phyloP scores from a whole-genome alignment of 2,888 invertebrate species.

The Pristionchus arcanus region DNA sequence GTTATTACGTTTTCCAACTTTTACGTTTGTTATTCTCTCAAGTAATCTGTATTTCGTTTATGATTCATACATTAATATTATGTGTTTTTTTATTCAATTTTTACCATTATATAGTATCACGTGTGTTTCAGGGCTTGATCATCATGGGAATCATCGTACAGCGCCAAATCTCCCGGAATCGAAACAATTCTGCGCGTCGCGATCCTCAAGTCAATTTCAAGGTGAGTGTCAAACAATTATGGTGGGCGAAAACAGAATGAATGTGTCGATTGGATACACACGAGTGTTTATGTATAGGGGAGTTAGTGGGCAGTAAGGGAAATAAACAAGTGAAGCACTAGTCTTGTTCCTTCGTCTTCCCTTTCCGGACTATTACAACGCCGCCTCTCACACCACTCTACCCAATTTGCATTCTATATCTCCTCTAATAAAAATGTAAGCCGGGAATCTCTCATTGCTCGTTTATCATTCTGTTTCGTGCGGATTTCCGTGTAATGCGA shows the following conservation, averaged over 20 bases:
- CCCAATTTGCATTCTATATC: not conserved
- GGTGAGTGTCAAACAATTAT: constrained; percentile 54
- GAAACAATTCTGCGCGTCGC: constrained; percentile 72
- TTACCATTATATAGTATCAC: not conserved
- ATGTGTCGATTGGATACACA: constrained; percentile 31
- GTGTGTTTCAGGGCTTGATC: constrained; percentile 64
- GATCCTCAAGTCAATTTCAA: constrained; percentile 66
- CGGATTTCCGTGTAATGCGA: not conserved
- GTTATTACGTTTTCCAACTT: not conserved
- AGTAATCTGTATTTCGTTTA: not conserved
- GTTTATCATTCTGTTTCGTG: not conserved
- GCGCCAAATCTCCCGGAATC: constrained; percentile 74
- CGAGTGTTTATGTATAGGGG: constrained; percentile 31
- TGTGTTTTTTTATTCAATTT: not conserved
- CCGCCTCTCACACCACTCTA: not conserved
- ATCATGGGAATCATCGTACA: constrained; percentile 65
- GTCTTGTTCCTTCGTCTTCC: constrained; percentile 11
- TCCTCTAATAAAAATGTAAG: not conserved
- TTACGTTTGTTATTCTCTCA: not conserved
- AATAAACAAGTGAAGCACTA: constrained; percentile 19
- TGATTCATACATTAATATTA: not conserved
- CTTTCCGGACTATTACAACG: constrained; percentile 31
- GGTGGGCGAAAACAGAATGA: not conserved
- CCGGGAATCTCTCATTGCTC: not conserved
- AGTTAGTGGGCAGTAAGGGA: not conserved